A percentile compares a stretch with the other conserved stretches of the same genome.
phyloP scores from a whole-genome alignment of 2,797 vertebrate species.

The Limosa lapponica region DNA sequence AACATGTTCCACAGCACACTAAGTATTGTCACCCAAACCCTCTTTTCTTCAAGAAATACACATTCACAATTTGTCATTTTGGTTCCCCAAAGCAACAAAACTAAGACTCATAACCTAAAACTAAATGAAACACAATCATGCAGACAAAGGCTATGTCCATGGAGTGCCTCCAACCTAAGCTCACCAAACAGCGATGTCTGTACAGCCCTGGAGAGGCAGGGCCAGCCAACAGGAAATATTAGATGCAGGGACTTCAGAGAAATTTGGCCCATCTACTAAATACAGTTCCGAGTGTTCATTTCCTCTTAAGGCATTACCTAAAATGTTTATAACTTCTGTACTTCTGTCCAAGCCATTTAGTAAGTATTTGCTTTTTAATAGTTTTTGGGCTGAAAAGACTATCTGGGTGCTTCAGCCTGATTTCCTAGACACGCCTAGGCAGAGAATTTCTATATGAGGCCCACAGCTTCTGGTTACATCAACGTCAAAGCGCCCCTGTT shows the following conservation, averaged over 20 bases:
- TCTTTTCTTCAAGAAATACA: not conserved
- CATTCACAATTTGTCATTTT: not conserved
- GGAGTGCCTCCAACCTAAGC: not conserved
- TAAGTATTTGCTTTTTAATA: not conserved
- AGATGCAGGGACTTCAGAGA: not conserved
- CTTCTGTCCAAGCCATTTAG: not conserved
- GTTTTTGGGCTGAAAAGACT: not conserved
- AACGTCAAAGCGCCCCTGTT: accelerated
- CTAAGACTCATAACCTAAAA: not conserved
- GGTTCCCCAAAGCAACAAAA: not conserved
- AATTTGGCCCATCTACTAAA: not conserved
- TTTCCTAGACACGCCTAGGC: not conserved
- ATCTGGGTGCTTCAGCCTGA: not conserved
- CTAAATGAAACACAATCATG: not conserved
- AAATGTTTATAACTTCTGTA: not conserved
- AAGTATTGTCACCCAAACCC: not conserved
- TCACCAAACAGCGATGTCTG: not conserved
- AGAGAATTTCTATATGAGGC: not conserved
- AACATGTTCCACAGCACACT: not conserved
- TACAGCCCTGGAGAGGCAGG: not conserved
- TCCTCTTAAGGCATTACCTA: not conserved
- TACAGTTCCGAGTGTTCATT: not conserved
- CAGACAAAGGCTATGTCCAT: not conserved
- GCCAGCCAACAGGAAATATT: not conserved
- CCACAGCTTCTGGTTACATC: not conserved